Base-by-base conservation (phyloP, 2,797 vertebrate genomes). In the Heliangelus exortis region DNA sequence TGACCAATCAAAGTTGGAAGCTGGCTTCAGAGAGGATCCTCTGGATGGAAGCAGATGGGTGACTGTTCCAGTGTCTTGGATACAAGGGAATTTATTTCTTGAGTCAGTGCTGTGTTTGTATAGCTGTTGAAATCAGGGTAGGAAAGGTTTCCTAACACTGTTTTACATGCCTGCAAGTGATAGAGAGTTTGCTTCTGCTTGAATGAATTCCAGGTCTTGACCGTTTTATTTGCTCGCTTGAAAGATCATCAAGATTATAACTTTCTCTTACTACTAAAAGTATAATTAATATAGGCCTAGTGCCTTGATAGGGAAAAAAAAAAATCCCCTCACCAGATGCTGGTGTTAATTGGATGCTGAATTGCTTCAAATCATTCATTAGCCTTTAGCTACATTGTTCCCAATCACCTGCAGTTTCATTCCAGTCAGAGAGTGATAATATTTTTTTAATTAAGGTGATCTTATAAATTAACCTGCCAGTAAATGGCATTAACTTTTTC, bases 381-480 rank as follows among this genome's bases (percentile, higher is more conserved):
- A 91, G 55, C 66, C 43, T 88, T 51, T 81, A 81, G 73, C 36
- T 88, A 78, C 43, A 8, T 61, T 81, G 68, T 68, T 94, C 55
- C 71, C 12, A 69, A 33, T 92, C 83, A 87, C 73, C 51, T 84
- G 48, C 66, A 65, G 68, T 66, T 88, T 78, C 55, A 73, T 76
- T 95, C 89, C 66, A 91, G 76, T 78, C 54, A 84, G 84, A 91
- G 89, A 84, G 48, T 41, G 87, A 62, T 95, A 79, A 89, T 36
- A 66, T 87, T 75, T 43, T 82, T 94, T 85, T 69, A 93, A 93
- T 95, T 89, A 93, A 95, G 53, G 73, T 91, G 77, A 73, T 53
- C 55, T 47, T 91, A 69, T 93, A 86, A 95, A 96, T 96, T 96
- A 83, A 90, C 73, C 66, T 92, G 79, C 82, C 82, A 92, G 89